Conservation (phyloP, 2,888 invertebrate species). For the Lasioglossum calceatum region DNA sequence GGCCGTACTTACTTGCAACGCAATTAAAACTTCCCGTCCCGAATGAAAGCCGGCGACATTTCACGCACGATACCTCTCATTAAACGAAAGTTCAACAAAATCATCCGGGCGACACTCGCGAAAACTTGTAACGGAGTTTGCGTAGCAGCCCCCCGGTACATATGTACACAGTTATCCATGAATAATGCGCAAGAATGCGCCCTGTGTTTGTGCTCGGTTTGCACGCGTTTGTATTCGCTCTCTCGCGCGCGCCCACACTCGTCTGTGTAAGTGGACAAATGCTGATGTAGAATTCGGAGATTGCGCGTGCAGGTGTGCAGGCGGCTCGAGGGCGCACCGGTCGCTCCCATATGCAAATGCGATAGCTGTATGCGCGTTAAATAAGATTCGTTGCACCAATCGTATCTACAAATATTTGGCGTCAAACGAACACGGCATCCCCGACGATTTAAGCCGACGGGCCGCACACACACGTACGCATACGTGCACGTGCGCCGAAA, state of each 20-base stretch:
- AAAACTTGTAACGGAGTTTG: constrained; percentile 35
- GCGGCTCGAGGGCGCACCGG: background rate
- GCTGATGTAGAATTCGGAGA: constrained; percentile 2
- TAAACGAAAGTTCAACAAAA: constrained; percentile 25
- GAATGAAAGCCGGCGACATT: constrained; percentile 2
- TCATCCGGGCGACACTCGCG: constrained; percentile 5
- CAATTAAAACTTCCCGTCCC: background rate
- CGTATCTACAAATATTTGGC: constrained; percentile 66
- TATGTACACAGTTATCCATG: constrained; percentile 48
- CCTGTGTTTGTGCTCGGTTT: constrained; percentile 29
- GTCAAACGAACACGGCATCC: constrained; percentile 49
- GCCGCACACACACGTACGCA: background rate
- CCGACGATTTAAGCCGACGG: constrained; percentile 38
- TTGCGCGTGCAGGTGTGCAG: background rate
- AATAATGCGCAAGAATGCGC: constrained; percentile 49
- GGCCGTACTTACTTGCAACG: background rate
- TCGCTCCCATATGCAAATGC: constrained; percentile 40
- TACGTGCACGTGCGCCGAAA: background rate
- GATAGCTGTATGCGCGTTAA: constrained; percentile 52
- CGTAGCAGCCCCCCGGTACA: constrained; percentile 22
- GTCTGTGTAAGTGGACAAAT: constrained; percentile 2
- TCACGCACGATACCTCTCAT: constrained; percentile 19
- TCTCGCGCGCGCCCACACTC: background rate
- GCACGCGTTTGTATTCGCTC: background rate
- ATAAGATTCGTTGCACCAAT: constrained; percentile 65